Percentiles rank a stretch among this genome's conserved stretches.
Evolutionary conservation across 2,888 invertebrate genomes (phyloP).

Genomic region (Heliothis peltigera): DNA sequence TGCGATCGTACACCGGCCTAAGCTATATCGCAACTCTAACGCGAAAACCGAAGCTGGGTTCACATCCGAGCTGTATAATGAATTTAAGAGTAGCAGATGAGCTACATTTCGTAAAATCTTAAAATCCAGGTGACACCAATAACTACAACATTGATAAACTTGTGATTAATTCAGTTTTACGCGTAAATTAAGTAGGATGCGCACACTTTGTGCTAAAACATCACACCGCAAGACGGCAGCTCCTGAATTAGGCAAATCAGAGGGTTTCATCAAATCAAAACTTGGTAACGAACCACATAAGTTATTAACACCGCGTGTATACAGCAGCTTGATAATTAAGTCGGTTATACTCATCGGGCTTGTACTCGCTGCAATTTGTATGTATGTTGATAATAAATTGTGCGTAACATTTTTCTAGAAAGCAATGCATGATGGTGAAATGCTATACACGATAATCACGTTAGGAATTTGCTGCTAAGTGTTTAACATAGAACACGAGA

Average conservation of each 20-base stretch:
- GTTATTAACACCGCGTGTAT: slow-evolving; percentile 63
- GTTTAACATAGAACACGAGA: not conserved
- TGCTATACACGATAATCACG: slow-evolving; percentile 29
- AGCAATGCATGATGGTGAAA: slow-evolving; percentile 23
- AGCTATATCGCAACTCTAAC: not conserved
- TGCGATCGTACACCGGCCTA: not conserved
- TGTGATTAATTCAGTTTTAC: slow-evolving; percentile 43
- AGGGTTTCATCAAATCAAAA: slow-evolving; percentile 67
- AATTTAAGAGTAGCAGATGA: not conserved
- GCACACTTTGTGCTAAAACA: slow-evolving; percentile 47
- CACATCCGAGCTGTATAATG: slow-evolving; percentile 1
- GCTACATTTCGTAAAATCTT: not conserved
- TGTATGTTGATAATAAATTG: slow-evolving; percentile 35
- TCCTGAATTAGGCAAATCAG: slow-evolving; percentile 60
- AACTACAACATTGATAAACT: slow-evolving; percentile 21
- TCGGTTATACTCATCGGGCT: slow-evolving; percentile 36
- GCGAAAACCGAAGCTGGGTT: not conserved
- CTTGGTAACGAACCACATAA: slow-evolving; percentile 66
- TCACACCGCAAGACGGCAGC: slow-evolving; percentile 39
- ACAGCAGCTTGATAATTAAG: slow-evolving; percentile 55
- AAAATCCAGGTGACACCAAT: not conserved
- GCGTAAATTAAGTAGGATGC: slow-evolving; percentile 46
- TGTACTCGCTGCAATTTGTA: slow-evolving; percentile 35
- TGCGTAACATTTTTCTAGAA: slow-evolving; percentile 52
- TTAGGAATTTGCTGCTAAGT: slow-evolving; percentile 18